Base-by-base conservation (phyloP, 2,888 invertebrate genomes). In the Chrysina gloriosa region DNA sequence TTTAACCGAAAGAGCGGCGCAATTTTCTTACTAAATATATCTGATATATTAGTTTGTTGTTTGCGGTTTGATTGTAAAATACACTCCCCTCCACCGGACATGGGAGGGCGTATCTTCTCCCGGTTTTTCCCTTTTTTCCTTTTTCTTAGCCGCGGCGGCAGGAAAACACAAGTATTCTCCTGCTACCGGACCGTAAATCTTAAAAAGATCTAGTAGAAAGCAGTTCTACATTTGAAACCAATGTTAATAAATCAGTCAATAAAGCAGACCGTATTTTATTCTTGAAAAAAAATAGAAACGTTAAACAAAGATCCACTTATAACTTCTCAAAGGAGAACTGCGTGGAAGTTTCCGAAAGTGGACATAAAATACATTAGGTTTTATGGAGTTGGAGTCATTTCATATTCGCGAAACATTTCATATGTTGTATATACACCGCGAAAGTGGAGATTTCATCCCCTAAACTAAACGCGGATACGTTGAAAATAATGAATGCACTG, bases 161-260 rank as follows among this genome's bases (percentile, higher is more conserved):
- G 23, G 56, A 56, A 56, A 56, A 56, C 56, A 56, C 56, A 36
- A 56, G 52, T 52, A 39, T 36, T 56, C 23, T 56, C 25, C 56
- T 4, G 21, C 23, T 36, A 36, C 36, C 31, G n/a, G 36, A 56
- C 36, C 56, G 39, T 56, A 56, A 56, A 56, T 56, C 56, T 56
- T 56, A 25, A 56, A 56, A 36, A 56, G 56, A 56, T 56, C 56
- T 39, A 56, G 36, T 56, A 54, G 66, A 47, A 66, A 58, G 66
- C 31, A 66, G 36, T 54, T 66, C 66, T 58, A 58, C 61, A 61
- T 61, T 67, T 63, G 61, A 67, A 54, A 67, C 67, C 58, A 54
- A 67, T 67, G 67, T 67, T 58, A 67, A 63, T 67, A 67, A 67
- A 67, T 67, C 67, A 67, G 63, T 67, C 67, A 67, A 67, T 67